A percentile compares a stretch with the other conserved stretches of the same genome.
Evolutionary conservation across 2,113 vertebrate species (phyloP).

Genomic region (Gadus chalcogrammus): DNA sequence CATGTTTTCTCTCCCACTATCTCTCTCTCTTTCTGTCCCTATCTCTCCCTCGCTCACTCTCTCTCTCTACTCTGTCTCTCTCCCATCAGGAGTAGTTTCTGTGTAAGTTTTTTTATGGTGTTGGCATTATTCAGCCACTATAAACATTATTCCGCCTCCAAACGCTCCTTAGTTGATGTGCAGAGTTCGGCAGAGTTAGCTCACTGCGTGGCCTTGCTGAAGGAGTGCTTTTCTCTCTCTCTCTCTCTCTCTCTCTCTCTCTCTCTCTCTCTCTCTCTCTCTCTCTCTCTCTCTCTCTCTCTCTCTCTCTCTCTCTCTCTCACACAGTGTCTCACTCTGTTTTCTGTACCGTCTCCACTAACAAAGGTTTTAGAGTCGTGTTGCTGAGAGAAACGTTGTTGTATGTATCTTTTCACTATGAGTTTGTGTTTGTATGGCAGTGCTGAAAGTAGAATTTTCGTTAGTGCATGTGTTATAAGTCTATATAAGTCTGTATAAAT

Average conservation of each 20-base stretch:
- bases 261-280: slow-evolving; percentile 1
- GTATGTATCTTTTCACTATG: too few relatives aligned
- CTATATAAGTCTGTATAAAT: too few relatives aligned
- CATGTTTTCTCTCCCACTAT: not conserved
- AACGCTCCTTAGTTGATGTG: slow-evolving; percentile 27
- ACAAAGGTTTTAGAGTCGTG: too few relatives aligned
- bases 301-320: not conserved
- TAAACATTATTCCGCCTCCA: not conserved
- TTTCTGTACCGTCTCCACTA: too few relatives aligned
- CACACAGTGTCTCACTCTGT: too few relatives aligned
- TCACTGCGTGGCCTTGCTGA: slow-evolving; percentile 28
- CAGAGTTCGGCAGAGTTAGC: slow-evolving; percentile 38
- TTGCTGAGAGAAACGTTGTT: too few relatives aligned
- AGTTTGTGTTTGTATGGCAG: too few relatives aligned
- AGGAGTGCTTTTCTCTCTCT: not conserved
- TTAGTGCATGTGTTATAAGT: not conserved
- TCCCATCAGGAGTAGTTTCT: too few relatives aligned
- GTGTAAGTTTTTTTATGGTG: not conserved
- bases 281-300: not conserved
- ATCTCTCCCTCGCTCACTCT: not conserved
- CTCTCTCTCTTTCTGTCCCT: too few relatives aligned
- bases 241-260: not conserved
- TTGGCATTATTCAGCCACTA: not conserved
- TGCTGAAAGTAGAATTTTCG: too few relatives aligned
- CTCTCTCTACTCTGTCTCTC: too few relatives aligned